Conservation (phyloP, 2,888 invertebrate genomes). For the Dryomyza anilis region DNA sequence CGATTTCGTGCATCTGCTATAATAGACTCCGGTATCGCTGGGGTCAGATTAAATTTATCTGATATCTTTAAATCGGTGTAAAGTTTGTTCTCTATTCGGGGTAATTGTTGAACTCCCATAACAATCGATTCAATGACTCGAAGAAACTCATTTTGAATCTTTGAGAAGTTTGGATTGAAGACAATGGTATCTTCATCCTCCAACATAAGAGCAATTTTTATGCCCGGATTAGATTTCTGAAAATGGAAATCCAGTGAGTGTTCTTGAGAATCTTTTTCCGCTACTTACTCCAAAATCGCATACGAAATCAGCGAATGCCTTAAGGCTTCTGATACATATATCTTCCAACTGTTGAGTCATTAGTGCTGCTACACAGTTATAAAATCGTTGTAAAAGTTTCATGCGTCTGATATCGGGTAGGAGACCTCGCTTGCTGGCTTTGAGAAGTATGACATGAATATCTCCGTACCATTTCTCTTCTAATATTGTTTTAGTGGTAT, state of each 20-base stretch:
- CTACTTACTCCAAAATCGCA: conserved; percentile 73
- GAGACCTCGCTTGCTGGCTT: conserved; percentile 71
- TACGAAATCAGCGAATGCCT: conserved; percentile 78
- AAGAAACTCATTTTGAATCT: conserved; percentile 73
- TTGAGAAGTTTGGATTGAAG: conserved; percentile 78
- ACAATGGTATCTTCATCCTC: conserved; percentile 65
- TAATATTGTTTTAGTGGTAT: conserved; percentile 71
- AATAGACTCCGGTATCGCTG: conserved; percentile 75
- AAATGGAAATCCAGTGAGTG: neutral
- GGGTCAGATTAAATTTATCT: conserved; percentile 58
- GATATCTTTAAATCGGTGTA: conserved; percentile 53
- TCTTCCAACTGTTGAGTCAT: conserved; percentile 89
- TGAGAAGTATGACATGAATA: conserved; percentile 55
- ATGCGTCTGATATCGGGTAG: conserved; percentile 72
- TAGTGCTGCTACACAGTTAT: conserved; percentile 81
- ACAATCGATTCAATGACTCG: conserved; percentile 77
- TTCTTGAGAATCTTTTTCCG: neutral
- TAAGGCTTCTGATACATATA: conserved; percentile 78
- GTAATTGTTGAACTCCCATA: conserved; percentile 72
- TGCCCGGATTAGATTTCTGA: conserved; percentile 73
- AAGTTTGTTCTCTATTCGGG: conserved; percentile 79
- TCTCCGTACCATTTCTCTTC: conserved; percentile 63
- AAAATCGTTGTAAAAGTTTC: conserved; percentile 75
- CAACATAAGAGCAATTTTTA: conserved; percentile 60
- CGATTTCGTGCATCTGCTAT: conserved; percentile 68